Percentiles rank a stretch among this genome's conserved stretches.
phyloP scores from a whole-genome alignment of 1,140 invertebrate genomes.

The Calephelis nemesis region DNA sequence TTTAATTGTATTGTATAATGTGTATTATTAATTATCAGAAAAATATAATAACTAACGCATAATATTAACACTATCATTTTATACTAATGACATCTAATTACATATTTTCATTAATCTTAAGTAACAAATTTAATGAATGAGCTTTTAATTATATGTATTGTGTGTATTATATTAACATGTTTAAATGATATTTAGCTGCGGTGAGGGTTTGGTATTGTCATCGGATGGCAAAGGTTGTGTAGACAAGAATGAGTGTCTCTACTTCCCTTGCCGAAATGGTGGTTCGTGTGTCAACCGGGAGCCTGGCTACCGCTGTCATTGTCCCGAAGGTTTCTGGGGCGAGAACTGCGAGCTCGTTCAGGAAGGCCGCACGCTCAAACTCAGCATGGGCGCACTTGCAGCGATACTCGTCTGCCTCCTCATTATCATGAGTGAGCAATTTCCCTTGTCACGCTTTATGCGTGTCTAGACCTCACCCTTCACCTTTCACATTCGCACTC shows the following conservation, averaged over 20 bases:
- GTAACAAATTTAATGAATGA: neutral
- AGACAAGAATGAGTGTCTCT: constrained; percentile 96
- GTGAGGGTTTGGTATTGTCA: constrained; percentile 92
- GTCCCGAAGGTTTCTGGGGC: constrained; percentile 95
- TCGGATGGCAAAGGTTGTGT: constrained; percentile 93
- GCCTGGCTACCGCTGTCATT: constrained; percentile 90
- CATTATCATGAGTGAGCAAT: constrained; percentile 94
- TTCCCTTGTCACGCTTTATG: constrained; percentile 47
- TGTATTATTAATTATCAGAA: constrained; percentile 19
- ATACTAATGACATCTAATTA: constrained; percentile 20
- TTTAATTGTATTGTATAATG: constrained; percentile 25
- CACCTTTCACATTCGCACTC: constrained; percentile 54
- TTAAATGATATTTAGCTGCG: constrained; percentile 85
- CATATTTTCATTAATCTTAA: constrained; percentile 27
- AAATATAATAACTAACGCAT: neutral
- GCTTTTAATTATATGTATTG: constrained; percentile 31
- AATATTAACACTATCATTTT: neutral
- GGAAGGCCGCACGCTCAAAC: constrained; percentile 94
- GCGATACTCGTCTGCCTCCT: constrained; percentile 96
- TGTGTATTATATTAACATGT: constrained; percentile 52
- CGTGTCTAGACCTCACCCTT: constrained; percentile 53
- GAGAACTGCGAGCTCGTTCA: constrained; percentile 95
- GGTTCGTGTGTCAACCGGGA: constrained; percentile 94
- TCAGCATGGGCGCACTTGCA: constrained; percentile 95
- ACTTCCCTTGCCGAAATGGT: constrained; percentile 94